These are phyloP conservation scores for Ceratina australensis DNA, from an alignment of 1,140 invertebrate species.

Conservation along the genomic window DNA sequence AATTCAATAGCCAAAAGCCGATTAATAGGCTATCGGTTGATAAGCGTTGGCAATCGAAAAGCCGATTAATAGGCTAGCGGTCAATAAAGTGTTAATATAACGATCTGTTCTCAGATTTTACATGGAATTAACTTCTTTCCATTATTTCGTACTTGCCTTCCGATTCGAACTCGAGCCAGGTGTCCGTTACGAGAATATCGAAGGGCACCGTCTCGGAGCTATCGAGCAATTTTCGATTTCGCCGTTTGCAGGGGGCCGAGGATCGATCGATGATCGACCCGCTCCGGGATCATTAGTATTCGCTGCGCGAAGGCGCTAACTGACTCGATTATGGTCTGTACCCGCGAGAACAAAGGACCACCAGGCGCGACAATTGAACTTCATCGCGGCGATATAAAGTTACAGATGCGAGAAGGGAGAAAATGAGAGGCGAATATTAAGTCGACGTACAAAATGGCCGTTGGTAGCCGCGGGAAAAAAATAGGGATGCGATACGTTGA, in stretches of 20 bases:
- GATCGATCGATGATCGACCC: conserved; percentile 68
- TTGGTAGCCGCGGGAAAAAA: conserved; percentile 48
- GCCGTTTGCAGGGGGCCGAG: conserved; percentile 49
- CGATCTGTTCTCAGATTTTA: too few species aligned
- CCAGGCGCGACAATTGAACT: conserved; percentile 56
- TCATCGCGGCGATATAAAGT: conserved; percentile 63
- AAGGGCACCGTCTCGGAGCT: too few species aligned
- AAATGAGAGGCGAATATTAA: conserved; percentile 69
- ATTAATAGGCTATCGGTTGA: too few species aligned
- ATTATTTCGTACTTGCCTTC: too few species aligned
- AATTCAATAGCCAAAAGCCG: too few species aligned
- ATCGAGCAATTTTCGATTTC: conserved; percentile 65
- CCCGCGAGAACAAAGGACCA: conserved; percentile 54
- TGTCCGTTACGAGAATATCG: too few species aligned
- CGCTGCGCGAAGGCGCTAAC: conserved; percentile 32
- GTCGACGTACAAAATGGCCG: conserved; percentile 70
- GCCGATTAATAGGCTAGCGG: too few species aligned
- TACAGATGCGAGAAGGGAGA: conserved; percentile 55
- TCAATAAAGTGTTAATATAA: too few species aligned
- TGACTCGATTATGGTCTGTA: conserved; percentile 43
- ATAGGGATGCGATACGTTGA: conserved; percentile 51
- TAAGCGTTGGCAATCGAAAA: too few species aligned
- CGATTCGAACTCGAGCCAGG: too few species aligned
- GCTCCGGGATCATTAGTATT: conserved; percentile 40
- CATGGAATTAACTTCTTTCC: too few species aligned